A percentile compares a stretch with the other conserved stretches of the same genome.
Conservation (phyloP, 1,140 invertebrate species). For the Macrotrachela quadricornifera region DNA sequence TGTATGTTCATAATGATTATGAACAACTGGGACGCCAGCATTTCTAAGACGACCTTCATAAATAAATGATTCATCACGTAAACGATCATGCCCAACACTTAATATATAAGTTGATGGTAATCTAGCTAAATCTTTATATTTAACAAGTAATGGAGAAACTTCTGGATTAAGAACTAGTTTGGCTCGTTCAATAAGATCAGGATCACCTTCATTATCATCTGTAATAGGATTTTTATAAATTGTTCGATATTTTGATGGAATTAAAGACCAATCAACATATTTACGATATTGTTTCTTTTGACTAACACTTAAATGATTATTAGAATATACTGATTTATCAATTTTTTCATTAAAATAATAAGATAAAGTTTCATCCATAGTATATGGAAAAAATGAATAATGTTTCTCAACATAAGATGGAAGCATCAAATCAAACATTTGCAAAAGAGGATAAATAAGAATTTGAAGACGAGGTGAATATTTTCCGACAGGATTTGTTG, state of each 20-base stretch:
- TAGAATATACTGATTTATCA: constrained; percentile 3
- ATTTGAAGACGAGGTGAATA: constrained; percentile 1
- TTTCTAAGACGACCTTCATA: constrained; percentile 3
- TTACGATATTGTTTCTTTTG: not conserved
- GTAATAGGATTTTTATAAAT: too few species aligned
- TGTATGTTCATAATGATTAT: constrained; percentile 5
- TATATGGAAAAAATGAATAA: not conserved
- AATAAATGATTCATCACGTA: constrained; percentile 6
- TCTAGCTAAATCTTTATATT: not conserved
- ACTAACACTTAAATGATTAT: not conserved
- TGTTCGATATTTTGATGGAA: not conserved
- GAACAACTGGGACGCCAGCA: not conserved
- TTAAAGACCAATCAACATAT: not conserved
- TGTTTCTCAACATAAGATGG: constrained; percentile 1
- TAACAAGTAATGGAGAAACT: constrained; percentile 3
- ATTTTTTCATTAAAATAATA: constrained; percentile 5
- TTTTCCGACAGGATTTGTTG: not conserved
- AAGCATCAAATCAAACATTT: constrained; percentile 6
- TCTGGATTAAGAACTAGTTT: constrained; percentile 1
- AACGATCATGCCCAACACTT: not conserved
- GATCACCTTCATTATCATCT: not conserved
- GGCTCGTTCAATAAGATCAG: not conserved
- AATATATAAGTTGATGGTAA: not conserved
- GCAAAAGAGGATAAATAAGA: constrained; percentile 7
- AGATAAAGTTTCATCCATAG: not conserved